Evolutionary conservation across 2,113 vertebrate genomes (phyloP), one percentile per base, ranked within the genome.

Genomic region (Erinaceus europaeus): DNA sequence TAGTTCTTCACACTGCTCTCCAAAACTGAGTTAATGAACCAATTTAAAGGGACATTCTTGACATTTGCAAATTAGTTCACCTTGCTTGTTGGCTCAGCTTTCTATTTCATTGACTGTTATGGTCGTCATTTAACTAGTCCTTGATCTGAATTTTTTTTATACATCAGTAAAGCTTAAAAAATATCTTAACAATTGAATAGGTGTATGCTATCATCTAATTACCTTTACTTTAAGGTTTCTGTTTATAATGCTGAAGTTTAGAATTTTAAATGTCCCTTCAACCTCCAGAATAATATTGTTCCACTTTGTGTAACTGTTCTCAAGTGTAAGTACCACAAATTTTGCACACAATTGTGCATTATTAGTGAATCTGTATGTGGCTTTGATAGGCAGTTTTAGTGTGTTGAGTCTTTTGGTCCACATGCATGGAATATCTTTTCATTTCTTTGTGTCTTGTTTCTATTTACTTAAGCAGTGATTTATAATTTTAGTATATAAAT

Each of bases 11-110:
- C 95, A 89, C 55, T 64, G 50, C 48, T 84, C 84, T 94, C 67
- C 92, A 94, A 87, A 95, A 95, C 74, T 93, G 78, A 94, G 90
- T 83, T 94, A 95, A 93, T 93, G 89, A 94, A 93, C 89, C 92
- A 93, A 92, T 93, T 94, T 93, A 89, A 94, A 94, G 91, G 89
- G 92, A 93, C 93, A 93, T 76, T 81, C 91, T 87, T 95, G 93
- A 96, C 89, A 94, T 94, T 91, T 94, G 84, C 90, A 96, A 94
- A 96, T 93, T 78, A 89, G 89, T 67, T 93, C 87, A 91, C 75
- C 92, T 89, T 61, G 81, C 65, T 94, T 90, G 27, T 84, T 90
- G 84, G 78, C 64, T 64, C 65, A 89, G 86, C 81, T 93, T 93
- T 79, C 61, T 75, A 82, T 59, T 82, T 34, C 36, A 55, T 25